A percentile compares a stretch with the other conserved stretches of the same genome.
Conservation (phyloP, 2,113 vertebrate genomes). For the Toxotes jaculatrix region DNA sequence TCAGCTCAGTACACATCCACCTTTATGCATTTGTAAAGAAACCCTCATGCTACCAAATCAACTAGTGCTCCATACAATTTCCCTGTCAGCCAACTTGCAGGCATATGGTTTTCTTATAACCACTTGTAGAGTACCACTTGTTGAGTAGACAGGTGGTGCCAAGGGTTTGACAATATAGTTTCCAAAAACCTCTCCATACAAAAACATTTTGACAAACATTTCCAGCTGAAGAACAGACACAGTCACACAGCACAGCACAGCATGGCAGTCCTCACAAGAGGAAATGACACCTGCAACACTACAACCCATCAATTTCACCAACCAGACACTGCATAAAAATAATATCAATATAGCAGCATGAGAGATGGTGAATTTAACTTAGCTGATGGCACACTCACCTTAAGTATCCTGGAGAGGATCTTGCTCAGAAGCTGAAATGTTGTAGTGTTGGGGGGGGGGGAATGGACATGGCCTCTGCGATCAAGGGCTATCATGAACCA, state of each 20-base stretch:
- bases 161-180: not conserved
- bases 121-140: not conserved
- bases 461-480: too few species aligned
- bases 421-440: too few species aligned
- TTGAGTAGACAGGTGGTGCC: not conserved
- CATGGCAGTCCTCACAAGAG: not conserved
- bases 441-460: too few species aligned
- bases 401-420: too few species aligned
- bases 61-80: not conserved
- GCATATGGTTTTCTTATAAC: not conserved
- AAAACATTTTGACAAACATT: not conserved
- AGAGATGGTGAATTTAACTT: not conserved
- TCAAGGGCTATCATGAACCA: too few species aligned
- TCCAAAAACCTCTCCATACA: too few species aligned
- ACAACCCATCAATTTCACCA: not conserved
- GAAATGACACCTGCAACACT: not conserved
- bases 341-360: not conserved
- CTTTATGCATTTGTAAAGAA: slow-evolving; percentile 1
- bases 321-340: not conserved
- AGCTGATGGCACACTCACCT: not conserved
- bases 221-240: not conserved
- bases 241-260: not conserved
- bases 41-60: not conserved
- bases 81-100: not conserved
- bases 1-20: not conserved